Conservation (phyloP, 2,113 vertebrate species). For the Sprattus sprattus region DNA sequence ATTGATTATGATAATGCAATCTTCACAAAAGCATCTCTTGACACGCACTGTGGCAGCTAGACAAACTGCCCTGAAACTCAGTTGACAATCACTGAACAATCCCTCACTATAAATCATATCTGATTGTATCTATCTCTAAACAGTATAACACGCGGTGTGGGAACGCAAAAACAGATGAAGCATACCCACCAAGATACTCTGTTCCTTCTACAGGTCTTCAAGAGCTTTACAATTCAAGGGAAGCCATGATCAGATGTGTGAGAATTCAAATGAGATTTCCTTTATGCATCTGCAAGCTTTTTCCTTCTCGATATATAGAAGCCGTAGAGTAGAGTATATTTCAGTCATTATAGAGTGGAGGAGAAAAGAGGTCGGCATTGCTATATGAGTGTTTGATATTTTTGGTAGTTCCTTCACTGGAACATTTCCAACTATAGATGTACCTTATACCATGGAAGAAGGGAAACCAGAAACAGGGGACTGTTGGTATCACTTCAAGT, state of each 20-base stretch:
- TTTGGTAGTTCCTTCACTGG: background rate
- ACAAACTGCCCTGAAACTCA: conserved; percentile 57
- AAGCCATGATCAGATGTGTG: background rate
- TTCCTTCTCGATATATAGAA: background rate
- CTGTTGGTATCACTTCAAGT: background rate
- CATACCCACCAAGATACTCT: background rate
- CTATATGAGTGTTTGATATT: background rate
- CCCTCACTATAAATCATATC: conserved; percentile 41
- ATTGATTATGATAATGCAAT: conserved; percentile 74
- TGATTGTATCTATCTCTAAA: background rate
- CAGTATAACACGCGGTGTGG: background rate
- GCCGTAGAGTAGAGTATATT: background rate
- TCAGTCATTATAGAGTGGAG: background rate
- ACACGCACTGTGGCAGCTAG: background rate
- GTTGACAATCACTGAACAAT: conserved; percentile 52
- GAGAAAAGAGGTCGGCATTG: background rate
- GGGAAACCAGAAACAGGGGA: background rate
- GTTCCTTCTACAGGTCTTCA: background rate
- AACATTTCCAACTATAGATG: background rate
- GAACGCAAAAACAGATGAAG: background rate
- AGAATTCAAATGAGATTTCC: background rate
- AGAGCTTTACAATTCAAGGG: background rate
- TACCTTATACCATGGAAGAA: background rate
- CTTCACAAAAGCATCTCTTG: conserved; percentile 61
- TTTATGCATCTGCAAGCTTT: background rate